These are phyloP conservation scores for Apteryx owenii DNA, from an alignment of 2,113 vertebrate genomes.

Conservation along the genomic window DNA sequence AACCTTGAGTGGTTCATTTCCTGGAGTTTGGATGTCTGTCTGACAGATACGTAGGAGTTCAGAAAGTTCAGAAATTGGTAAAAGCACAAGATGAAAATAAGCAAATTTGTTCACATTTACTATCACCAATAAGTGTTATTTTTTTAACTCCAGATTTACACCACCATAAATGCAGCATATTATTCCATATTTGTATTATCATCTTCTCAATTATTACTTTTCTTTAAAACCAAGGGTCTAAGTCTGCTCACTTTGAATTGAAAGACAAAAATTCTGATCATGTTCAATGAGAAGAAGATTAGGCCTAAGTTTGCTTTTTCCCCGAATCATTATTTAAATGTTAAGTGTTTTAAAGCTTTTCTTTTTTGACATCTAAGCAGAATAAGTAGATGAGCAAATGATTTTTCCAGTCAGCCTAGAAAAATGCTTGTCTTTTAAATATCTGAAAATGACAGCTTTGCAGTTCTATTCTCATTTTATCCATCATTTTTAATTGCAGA, in stretches of 20 bases:
- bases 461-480: constrained; percentile 47
- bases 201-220: not conserved
- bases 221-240: not conserved
- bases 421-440: constrained; percentile 43
- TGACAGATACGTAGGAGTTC: not conserved
- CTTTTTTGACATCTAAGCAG: constrained; percentile 21
- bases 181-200: not conserved
- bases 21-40: not conserved
- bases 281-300: not conserved
- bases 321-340: not conserved
- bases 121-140: not conserved
- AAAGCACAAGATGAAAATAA: not conserved
- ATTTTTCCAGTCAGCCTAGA: constrained; percentile 15
- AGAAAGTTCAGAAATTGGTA: not conserved
- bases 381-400: constrained; percentile 29
- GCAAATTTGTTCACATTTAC: not conserved
- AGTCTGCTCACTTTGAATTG: not conserved
- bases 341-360: constrained; percentile 13
- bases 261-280: not conserved
- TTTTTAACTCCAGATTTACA: not conserved
- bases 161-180: not conserved
- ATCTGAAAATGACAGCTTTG: constrained; percentile 44
- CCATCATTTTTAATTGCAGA: constrained; percentile 48
- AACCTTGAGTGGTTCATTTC: not conserved
- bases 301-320: not conserved